Conservation (phyloP, 2,113 vertebrate genomes). For the Coracopsis vasa region DNA sequence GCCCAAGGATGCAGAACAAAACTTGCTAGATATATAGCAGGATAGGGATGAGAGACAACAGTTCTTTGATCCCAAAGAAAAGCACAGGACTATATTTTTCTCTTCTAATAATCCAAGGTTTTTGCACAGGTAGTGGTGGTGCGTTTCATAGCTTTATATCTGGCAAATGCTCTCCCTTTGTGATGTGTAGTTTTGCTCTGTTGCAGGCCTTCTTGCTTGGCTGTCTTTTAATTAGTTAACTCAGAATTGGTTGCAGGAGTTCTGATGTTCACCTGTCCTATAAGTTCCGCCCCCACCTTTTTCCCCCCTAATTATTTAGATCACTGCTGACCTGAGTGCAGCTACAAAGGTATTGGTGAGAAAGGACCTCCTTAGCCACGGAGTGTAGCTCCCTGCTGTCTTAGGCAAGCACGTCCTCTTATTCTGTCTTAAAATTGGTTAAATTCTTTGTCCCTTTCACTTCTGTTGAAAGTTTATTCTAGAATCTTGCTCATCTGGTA, state of each 20-base stretch:
- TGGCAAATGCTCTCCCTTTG: background rate
- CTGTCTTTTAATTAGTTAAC: background rate
- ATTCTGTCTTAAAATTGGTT: background rate
- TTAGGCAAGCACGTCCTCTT: background rate
- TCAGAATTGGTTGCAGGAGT: background rate
- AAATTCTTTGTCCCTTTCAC: background rate
- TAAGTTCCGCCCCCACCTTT: background rate
- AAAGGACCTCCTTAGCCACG: background rate
- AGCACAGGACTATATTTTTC: background rate
- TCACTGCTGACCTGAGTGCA: background rate
- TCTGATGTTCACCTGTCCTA: background rate
- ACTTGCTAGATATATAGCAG: background rate
- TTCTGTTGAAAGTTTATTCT: background rate
- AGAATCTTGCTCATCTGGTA: background rate
- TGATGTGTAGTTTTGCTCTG: background rate
- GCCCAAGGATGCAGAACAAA: background rate
- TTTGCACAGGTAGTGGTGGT: background rate
- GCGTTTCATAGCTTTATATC: background rate
- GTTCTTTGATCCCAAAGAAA: background rate
- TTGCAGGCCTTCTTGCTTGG: background rate
- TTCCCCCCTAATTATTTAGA: background rate
- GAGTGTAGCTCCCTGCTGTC: background rate
- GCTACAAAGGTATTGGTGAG: background rate
- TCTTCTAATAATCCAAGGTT: background rate
- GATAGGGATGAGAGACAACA: background rate